A percentile compares a stretch with the other conserved stretches of the same genome.
Evolutionary conservation across 1,140 invertebrate species (phyloP).

Genomic region (Trichonephila inaurata): DNA sequence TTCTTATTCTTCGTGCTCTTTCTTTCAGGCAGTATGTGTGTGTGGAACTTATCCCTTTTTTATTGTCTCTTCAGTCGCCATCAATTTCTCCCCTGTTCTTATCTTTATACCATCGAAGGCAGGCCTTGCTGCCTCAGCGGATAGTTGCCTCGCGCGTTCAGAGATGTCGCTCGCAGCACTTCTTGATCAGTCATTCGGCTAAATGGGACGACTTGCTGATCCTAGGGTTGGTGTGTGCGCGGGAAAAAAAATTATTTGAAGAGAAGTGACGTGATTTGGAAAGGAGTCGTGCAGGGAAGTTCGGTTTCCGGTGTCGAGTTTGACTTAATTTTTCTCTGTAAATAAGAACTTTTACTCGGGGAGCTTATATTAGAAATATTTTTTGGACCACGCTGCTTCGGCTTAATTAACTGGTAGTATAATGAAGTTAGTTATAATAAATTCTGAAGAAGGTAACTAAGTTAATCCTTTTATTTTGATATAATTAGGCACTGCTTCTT

Average conservation of each 20-base stretch:
- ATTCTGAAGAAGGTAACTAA: background rate
- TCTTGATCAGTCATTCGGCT: conserved; percentile 28
- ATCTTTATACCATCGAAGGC: background rate
- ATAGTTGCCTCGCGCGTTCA: conserved; percentile 51
- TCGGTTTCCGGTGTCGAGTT: conserved; percentile 35
- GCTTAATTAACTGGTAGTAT: background rate
- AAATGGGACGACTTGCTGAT: conserved; percentile 59
- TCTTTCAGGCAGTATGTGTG: conserved; percentile 30
- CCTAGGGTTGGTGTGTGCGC: background rate
- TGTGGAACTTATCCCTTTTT: background rate
- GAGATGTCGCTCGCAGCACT: conserved; percentile 62
- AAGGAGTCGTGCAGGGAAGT: conserved; percentile 41
- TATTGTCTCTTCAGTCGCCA: background rate
- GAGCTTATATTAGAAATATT: conserved; percentile 10
- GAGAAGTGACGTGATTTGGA: conserved; percentile 19
- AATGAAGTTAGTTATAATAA: background rate
- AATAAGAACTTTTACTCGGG: background rate
- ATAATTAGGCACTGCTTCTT: too few relatives aligned
- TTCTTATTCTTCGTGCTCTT: conserved; percentile 8
- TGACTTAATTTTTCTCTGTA: conserved; percentile 32
- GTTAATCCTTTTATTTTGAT: too few relatives aligned
- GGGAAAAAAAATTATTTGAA: conserved; percentile 35
- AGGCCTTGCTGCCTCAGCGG: conserved; percentile 32
- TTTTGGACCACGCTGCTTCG: background rate
- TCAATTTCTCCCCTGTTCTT: conserved; percentile 22